phyloP scores from a whole-genome alignment of 2,113 vertebrate genomes.

The Cyprinodon brontotheroides region DNA sequence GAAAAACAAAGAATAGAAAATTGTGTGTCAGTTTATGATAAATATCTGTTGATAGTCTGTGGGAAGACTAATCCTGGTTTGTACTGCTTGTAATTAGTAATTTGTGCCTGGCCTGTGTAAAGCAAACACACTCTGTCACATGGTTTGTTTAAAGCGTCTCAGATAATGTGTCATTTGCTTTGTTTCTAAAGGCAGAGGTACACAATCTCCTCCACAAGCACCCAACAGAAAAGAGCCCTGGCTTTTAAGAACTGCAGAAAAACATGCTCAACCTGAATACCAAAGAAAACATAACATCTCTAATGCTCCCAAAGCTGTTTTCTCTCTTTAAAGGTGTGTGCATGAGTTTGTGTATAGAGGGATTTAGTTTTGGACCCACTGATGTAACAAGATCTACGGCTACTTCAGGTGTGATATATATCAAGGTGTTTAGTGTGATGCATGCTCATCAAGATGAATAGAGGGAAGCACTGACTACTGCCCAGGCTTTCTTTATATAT shows the following conservation, averaged over 20 bases:
- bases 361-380: background rate
- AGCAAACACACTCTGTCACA: background rate
- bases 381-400: constrained; percentile 14
- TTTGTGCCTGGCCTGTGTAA: background rate
- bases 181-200: constrained; percentile 5
- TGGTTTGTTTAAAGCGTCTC: constrained; percentile 16
- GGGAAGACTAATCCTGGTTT: background rate
- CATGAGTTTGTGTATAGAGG: background rate
- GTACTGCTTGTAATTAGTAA: background rate
- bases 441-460: background rate
- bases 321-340: background rate
- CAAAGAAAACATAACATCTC: constrained; percentile 11
- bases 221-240: constrained; percentile 1
- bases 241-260: background rate
- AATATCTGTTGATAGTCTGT: background rate
- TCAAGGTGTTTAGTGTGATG: background rate
- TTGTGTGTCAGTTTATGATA: background rate
- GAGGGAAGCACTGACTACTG: background rate
- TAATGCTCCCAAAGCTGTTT: background rate
- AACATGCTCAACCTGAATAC: constrained; percentile 8
- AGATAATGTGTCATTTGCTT: constrained; percentile 20
- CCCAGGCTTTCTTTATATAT: background rate
- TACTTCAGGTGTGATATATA: background rate
- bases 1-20: background rate
- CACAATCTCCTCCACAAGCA: background rate